Evolutionary conservation across 2,888 invertebrate genomes (phyloP), one percentile per base, ranked within the genome.

Genomic region (Stenchaetothrips biformis): DNA sequence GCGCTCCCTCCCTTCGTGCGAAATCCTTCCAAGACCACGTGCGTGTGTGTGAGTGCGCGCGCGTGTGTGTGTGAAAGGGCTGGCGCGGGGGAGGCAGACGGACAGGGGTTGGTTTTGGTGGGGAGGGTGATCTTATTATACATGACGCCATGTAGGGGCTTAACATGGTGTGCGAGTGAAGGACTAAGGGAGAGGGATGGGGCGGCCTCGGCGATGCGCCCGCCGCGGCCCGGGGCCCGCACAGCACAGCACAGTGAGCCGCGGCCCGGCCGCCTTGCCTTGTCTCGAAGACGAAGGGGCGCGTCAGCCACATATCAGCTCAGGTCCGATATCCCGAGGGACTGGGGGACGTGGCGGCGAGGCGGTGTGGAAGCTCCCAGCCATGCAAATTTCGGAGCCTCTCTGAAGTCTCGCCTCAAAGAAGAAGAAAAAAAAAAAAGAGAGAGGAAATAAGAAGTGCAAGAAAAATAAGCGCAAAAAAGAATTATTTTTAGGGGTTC

Each of bases 81-180:
- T 13, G 9, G 11, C 11, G 67, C n/a, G 59, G 67, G 7, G 25
- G 3, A 25, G 67, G 67, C 21, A 25, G 67, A 11, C 21, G 11
- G 67, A 25, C 53, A 16, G 67, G 21, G 67, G 67, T 21, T 74
- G 67, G 67, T 74, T 74, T 74, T 74, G 59, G 59, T 59, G 67
- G 21, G 21, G 67, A 37, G 67, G 67, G 67, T 74, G 67, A 74
- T 74, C 67, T 74, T 74, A 74, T 74, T 74, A 74, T 74, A 74
- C 67, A 74, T 74, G 67, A 74, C 67, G 67, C 67, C 67, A 25
- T 74, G 67, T 74, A 74, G 67, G 67, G 67, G 67, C 67, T 74
- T 74, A 74, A 74, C 67, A 74, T 74, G 21, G 67, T 74, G 67
- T 74, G 67, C 25, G 67, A 74, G 67, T 74, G 67, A 74, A 74